Evolutionary conservation across 2,888 invertebrate species (phyloP), one percentile per base, ranked within the genome.

Genomic region (Drymonia ruficornis): DNA sequence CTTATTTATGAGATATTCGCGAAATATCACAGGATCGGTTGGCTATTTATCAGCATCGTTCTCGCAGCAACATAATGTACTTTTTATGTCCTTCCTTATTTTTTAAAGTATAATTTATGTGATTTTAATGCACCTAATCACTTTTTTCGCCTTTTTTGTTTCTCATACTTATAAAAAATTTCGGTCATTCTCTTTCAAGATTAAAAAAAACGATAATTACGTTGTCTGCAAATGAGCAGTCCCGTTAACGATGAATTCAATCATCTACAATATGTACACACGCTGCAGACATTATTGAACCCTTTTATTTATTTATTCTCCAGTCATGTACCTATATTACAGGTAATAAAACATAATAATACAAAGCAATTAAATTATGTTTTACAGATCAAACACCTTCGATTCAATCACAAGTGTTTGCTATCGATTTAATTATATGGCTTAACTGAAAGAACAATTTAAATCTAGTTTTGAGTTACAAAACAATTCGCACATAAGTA

Each of bases 51-150:
- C 76, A 80, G 67, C 70, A 63, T 66, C 75, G 69, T 69, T 62
- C 75, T 74, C 71, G 66, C 68, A 72, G 74, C 72, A 67, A 70
- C 75, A 61, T 84, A 86, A 87, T 86, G 80, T 78, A 77, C 81
- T 86, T 87, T 87, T 87, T 84, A 74, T 80, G 61, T 46, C 65
- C 70, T 76, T 74, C 70, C 75, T 76, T 80, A 73, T 79, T 82
- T 81, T 81, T 81, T 70, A 65, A 55, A 76, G 61, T 74, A 76
- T 80, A 83, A 84, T 80, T 81, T 84, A 84, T 82, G 80, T 74
- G 76, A 81, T 76, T 84, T 84, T 83, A 80, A 86, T 83, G 80
- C 71, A 68, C 72, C 63, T 72, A 74, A 79, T 79, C 76, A 70
- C 74, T 70, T 80, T 79, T 76, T 77, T 72, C 69, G 59, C 34